Base-by-base conservation (phyloP, 2,113 vertebrate genomes). In the Gnathonemus longibarbis region DNA sequence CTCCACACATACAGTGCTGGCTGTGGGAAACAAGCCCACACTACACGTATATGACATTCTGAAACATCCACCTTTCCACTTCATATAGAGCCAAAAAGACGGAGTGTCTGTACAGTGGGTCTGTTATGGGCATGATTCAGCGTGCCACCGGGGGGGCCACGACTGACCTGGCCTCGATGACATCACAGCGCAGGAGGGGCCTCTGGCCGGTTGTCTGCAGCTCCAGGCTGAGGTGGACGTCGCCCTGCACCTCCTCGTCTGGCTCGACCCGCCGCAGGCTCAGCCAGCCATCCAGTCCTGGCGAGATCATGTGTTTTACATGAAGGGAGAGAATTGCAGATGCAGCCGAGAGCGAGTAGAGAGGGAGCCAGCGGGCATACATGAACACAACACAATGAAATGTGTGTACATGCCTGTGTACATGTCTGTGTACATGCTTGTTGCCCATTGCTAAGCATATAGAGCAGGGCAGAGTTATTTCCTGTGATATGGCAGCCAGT, bases 241-340 rank as follows among this genome's bases (percentile, higher is more conserved):
- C 97, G 0, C 98, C 98, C 93, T 98, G 98, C 84, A 98, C 96
- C 93, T 99, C 98, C 0, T 97, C 94, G 0, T 97, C 95, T 0
- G 97, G 97, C 90, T 96, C 94, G 86, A 98, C 96, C 0, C 90
- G 96, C 0, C 93, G 96, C 95, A 98, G 95, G 91, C 97, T 97
- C 93, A 98, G 92, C 98, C 98, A 98, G 93, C 94, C 93, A 56
- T 98, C 98, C 0, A 97, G 53, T 1, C 97, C 97, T 98, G 94
- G 27, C 13, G 70, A 2, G 24, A 80, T 21, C 52, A 19, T 15
- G 74, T 17, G 17, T 70, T 46, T 15, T 58, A 89, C 84, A 62
- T 0, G 45, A 13, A 53, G 42, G 19, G 3, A 53, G 13, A 90
- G 21, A 56, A 11, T 21, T 11, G 5, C 49, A 27, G 24, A 35